Base-by-base conservation (phyloP, 2,888 invertebrate species). In the Archips crataeganus region DNA sequence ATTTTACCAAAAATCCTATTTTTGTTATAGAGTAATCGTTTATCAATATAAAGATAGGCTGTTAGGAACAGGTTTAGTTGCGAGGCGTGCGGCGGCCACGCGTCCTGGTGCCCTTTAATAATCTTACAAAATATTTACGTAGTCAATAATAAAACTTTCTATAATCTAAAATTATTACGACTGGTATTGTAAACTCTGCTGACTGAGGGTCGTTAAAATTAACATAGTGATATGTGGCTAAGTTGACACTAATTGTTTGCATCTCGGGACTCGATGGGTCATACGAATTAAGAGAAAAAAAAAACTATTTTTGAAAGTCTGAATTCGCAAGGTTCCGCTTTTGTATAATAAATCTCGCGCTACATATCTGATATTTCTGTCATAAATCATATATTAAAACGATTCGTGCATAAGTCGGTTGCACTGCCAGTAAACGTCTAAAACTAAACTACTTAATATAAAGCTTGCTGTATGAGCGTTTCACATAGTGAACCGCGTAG, bases 1-100 rank as follows among this genome's bases (percentile, higher is more conserved):
- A 88, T 90, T 92, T 91, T 88, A 88, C 90, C 89, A 90, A 90
- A 90, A 90, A 91, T 82, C 84, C 82, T 91, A 91, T 91, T 92
- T 92, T 92, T 92, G 87, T 93, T 92, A 90, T 88, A 89, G 86
- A 86, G 75, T 85, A 89, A 87, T 88, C 51, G 86, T 89, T 87
- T 87, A 87, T 84, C 82, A 83, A 82, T 89, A 81, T 87, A 82
- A 84, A 86, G 80, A 72, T 86, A 86, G 87, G 89, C 83, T 82
- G 82, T 84, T 88, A 89, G 87, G 86, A 84, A 4, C 32, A 9
- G 63, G 32, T 63, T 15, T 34, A 32, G 32, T 11, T 23, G 57
- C 70, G 70, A 2, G 61, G 45, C 54, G 47, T 8, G 57, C 11
- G 47, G 34, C 32, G 63, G 59, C 59, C 36, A 5, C 42, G 65